Base-by-base conservation (phyloP, 2,888 invertebrate species). In the Polymixis flavicincta region DNA sequence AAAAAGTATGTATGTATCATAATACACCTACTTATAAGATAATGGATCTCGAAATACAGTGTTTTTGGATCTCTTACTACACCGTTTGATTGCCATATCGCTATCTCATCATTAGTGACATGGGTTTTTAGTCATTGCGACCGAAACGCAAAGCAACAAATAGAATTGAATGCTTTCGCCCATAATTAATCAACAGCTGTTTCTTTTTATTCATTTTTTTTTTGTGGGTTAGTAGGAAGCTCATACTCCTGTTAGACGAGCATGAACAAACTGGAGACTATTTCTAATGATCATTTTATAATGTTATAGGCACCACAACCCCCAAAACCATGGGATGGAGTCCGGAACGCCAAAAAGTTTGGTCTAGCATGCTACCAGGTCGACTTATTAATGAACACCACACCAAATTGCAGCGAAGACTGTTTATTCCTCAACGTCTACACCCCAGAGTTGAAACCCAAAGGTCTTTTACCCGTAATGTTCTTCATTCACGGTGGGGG, bases 361-460 rank as follows among this genome's bases (percentile, higher is more conserved):
- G 93, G 93, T 2, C 78, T 87, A 0, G 74, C 88, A 0, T 93
- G 94, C 67, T 90, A 87, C 63, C 94, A 95, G 75, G 81, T 85
- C 19, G 83, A 89, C 67, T 25, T 78, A 14, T 14, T 67, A 19
- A 17, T 60, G 55, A 64, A 57, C 57, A 14, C 8, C n/a, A 25
- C 1, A 2, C 32, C 59, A 0, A 25, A 80, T 2, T 91, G 92
- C 2, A 88, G 85, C n/a, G 93, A 94, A 85, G 93, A 95, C 69
- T 95, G 94, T 75, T 87, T 95, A 2, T 93, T 89, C 57, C 85
- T 95, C 1, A 94, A 94, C 70, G 90, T 95, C 5, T 95, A 94
- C 67, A 88, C 94, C 0, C 93, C 93, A 52, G 75, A 90, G 8
- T 14, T 92, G 5, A 85, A 86, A 6, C 89, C 91, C 3, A 48